Evolutionary conservation across 2,888 invertebrate species (phyloP), one percentile per base, ranked within the genome.

Genomic region (Argyra leucocephala): DNA sequence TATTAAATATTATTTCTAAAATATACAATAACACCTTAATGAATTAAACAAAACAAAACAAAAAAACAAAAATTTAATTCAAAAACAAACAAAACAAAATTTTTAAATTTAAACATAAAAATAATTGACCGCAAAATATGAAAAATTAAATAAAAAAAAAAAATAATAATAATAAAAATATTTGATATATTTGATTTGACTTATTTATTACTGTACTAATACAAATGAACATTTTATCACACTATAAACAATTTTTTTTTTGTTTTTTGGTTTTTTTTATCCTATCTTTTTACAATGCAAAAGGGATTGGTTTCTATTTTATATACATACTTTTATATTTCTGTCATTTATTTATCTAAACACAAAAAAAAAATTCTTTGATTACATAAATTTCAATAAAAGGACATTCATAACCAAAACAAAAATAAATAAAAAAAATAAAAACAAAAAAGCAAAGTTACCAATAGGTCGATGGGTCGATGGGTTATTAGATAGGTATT

Each of bases 181-280:
- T 31, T 31, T 26, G n/a, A n/a, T 31, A 10, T 7, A 31, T 2
- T 48, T 31, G 10, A 10, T 48, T 48, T n/a, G 48, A 48, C 48
- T 48, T 48, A 48, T 48, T 48, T 48, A 48, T 48, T 48, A 48
- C n/a, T n/a, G n/a, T n/a, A n/a, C n/a, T 18, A 48, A 48, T 48
- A 48, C 48, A 48, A 48, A 48, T 48, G 18, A 48, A 48, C 48
- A 48, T 48, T 48, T 48, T 48, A 48, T 48, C 48, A 48, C 48
- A 48, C 48, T 18, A 48, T 48, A 12, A 48, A 48, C 12, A 48
- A 37, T 10, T 10, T 10, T 9, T 37, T 37, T 37, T 37, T 37
- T 37, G 12, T 37, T 37, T 37, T 37, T 15, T 9, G 6, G 5
- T 37, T 37, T 37, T 37, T 37, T 12, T 9, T 37, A 9, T 15